These are phyloP conservation scores for Lampropteryx suffumata DNA, from an alignment of 2,888 invertebrate species.

Conservation along the genomic window DNA sequence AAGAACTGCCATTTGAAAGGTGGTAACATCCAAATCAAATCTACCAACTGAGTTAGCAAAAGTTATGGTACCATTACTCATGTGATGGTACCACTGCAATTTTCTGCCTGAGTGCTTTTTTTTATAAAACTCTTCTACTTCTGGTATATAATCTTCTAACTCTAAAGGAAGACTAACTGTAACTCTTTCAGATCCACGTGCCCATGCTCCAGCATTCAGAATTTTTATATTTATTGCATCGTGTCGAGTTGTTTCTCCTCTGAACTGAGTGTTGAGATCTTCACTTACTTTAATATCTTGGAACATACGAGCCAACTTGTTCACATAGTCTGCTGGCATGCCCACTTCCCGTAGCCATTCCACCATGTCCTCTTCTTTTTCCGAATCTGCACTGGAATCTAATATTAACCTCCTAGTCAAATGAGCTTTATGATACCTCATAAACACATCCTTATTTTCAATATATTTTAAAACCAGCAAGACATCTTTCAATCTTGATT, in stretches of 20 bases:
- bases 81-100: constrained; percentile 99
- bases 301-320: constrained; percentile 98
- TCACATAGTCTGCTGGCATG: constrained; percentile 99
- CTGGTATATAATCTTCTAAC: constrained; percentile 99
- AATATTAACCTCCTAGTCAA: constrained; percentile 96
- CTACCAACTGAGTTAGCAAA: constrained; percentile 96
- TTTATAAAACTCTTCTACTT: constrained; percentile 99
- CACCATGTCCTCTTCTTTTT: constrained; percentile 99
- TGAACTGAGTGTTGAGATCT: constrained; percentile 97
- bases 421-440: constrained; percentile 99
- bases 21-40: constrained; percentile 99
- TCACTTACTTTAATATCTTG: constrained; percentile 99
- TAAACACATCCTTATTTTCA: constrained; percentile 99
- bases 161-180: constrained; percentile 98
- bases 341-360: constrained; percentile 99
- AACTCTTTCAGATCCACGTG: constrained; percentile 95
- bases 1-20: constrained; percentile 99
- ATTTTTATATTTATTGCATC: constrained; percentile 99
- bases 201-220: constrained; percentile 99
- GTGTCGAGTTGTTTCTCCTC: constrained; percentile 89
- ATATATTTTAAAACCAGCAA: constrained; percentile 98
- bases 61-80: constrained; percentile 99
- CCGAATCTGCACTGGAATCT: constrained; percentile 99
- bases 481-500: constrained; percentile 95
- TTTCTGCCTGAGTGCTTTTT: constrained; percentile 98